These are phyloP conservation scores for Pristionchus entomophagus DNA, from an alignment of 2,888 invertebrate genomes.

Conservation along the genomic window DNA sequence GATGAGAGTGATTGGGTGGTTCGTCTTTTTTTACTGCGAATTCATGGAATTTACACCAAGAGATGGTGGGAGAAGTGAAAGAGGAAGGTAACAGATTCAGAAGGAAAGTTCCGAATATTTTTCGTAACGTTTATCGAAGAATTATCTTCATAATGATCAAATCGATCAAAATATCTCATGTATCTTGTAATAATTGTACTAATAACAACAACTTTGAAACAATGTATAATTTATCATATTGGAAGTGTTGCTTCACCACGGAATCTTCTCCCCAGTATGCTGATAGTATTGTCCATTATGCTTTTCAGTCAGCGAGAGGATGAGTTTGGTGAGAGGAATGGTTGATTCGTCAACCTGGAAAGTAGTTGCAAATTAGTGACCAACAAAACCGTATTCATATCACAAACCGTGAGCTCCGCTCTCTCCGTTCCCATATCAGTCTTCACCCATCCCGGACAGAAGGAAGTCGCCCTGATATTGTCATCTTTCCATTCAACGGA, in stretches of 20 bases:
- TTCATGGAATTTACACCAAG: no score
- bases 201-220: not conserved
- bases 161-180: not conserved
- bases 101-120: not conserved
- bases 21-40: no score
- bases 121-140: not conserved
- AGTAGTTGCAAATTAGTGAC: not conserved
- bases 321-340: not conserved
- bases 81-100: no score
- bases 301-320: constrained; percentile 10
- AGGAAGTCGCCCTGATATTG: no score
- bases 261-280: not conserved
- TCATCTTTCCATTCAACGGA: not conserved
- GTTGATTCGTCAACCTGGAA: constrained; percentile 34
- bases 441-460: no score
- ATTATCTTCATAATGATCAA: not conserved
- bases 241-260: no score
- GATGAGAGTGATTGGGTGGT: no score
- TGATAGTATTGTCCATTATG: no score
- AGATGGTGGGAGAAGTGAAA: no score
- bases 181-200: not conserved
- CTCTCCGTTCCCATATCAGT: not conserved
- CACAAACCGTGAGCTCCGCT: not conserved
- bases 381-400: not conserved
- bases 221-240: not conserved